Evolutionary conservation across 2,888 invertebrate genomes (phyloP), one percentile per base, ranked within the genome.

Genomic region (Lasioglossum pauxillum): DNA sequence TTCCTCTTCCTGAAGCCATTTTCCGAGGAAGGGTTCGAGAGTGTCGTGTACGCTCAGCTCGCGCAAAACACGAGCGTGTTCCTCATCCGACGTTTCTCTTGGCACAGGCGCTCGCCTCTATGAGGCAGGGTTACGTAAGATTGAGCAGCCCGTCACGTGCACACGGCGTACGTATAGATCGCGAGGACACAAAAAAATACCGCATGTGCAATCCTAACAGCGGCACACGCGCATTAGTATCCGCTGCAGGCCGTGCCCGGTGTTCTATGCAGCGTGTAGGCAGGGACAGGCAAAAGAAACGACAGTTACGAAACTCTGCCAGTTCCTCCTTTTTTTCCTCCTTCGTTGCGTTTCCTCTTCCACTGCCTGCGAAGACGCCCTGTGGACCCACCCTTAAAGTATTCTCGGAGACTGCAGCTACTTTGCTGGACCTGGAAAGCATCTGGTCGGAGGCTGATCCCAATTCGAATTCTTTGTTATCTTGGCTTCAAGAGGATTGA

Each of bases 271-370:
- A 69, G 80, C 84, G 87, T 83, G 81, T 76, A 86, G 81, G 80
- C 35, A 80, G 85, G 75, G 75, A 82, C 80, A 89, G 86, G 88
- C 82, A 85, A 89, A 91, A 91, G 88, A 90, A 91, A 86, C 90
- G 88, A 86, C 82, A 87, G 90, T 93, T 93, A 92, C 92, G 92
- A 93, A 93, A 93, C 90, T 79, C 90, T 79, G 89, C 84, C 79
- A 75, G 82, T 83, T 80, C 85, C 88, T 86, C 83, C 85, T 46
- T 46, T 82, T 80, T 84, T 82, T 75, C 75, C 53, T 35, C 23
- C 23, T 38, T 8, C 38, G 38, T 69, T 38, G 69, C 69, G 60
- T 27, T 41, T 41, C 16, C 27, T 49, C 23, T 5, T 0, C 14
- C 2, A 84, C 77, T 80, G 3, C 23, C 53, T 8, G 1, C 16